Base-by-base conservation (phyloP, 2,797 vertebrate genomes). In the Centroberyx gerrardi region DNA sequence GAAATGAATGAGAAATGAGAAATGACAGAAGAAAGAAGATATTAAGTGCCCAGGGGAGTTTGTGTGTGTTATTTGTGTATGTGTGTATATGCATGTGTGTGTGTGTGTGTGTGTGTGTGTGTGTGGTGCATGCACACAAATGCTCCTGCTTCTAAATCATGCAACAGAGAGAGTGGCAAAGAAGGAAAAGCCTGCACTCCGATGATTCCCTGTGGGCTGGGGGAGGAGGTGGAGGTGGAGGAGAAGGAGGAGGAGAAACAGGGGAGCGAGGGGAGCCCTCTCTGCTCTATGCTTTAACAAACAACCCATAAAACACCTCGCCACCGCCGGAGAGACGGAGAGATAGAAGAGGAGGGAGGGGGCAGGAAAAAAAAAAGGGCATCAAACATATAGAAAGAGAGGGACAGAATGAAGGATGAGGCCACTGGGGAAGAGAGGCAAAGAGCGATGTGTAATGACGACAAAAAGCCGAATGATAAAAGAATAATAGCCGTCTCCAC, bases 61-160 rank as follows among this genome's bases (percentile, higher is more conserved):
- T 84, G 36, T 62, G 58, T 68, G 68, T 68, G 49, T 64, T 69
- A 62, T 80, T 22, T 58, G 18, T 42, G 10, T 71, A 46, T 36
- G 48, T 53, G 33, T 53, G 48, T 76, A 73, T 55, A 62, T 84
- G 72, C 69, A 49, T 68, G 61, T 63, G 48, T 53, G 31, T 65
- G 29, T 56, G 56, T 68, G 58, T 63, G 73, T 66, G 56, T 60
- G 76, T 68, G 63, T 62, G 40, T 68, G 67, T 76, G 48, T 60
- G 49, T 71, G 71, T 62, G 51, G 77, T 73, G 66, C 61, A 73
- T 62, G 18, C 74, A 81, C n/a, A 3, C 63, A 69, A 40, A 40
- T 40, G 68, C 48, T 49, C 10, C 71, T 68, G 70, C 76, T 63
- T 89, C 58, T 88, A 92, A 94, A 91, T 92, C 83, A 87, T 87